A percentile compares a stretch with the other conserved stretches of the same genome.
phyloP scores from a whole-genome alignment of 2,113 vertebrate genomes.

The Apodemus sylvaticus region DNA sequence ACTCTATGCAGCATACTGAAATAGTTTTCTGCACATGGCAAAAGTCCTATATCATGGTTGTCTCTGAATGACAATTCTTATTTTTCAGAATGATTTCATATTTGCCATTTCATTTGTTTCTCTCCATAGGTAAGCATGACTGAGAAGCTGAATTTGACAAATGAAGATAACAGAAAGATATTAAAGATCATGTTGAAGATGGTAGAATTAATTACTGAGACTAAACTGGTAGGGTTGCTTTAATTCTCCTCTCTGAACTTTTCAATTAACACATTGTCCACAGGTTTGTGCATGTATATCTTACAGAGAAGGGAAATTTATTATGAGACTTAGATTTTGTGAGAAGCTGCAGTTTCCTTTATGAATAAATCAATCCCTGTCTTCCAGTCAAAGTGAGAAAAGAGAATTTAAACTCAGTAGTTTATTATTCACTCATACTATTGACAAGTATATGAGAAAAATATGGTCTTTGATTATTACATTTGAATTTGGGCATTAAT shows the following conservation, averaged over 20 bases:
- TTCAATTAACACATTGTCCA: slow-evolving; percentile 30
- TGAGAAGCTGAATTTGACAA: background rate
- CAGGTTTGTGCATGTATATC: background rate
- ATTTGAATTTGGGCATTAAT: slow-evolving; percentile 1
- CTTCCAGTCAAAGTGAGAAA: background rate
- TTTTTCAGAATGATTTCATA: slow-evolving; percentile 1
- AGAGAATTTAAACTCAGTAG: background rate
- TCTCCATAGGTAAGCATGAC: background rate
- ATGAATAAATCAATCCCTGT: slow-evolving; percentile 17
- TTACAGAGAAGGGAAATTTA: background rate
- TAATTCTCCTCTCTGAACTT: background rate
- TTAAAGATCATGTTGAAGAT: background rate
- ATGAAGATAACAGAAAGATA: background rate
- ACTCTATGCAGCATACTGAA: background rate
- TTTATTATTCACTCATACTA: background rate
- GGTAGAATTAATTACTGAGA: background rate
- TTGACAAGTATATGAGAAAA: slow-evolving; percentile 34
- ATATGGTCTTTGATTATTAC: background rate
- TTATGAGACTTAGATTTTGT: background rate
- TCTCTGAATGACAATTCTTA: background rate
- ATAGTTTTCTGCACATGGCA: background rate
- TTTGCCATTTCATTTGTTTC: slow-evolving; percentile 24
- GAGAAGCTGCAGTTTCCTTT: background rate
- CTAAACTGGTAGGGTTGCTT: background rate
- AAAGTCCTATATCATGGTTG: background rate